Percentiles rank a stretch among this genome's conserved stretches.
These are phyloP conservation scores for Acromyrmex charruanus DNA, from an alignment of 1,140 invertebrate genomes.

Conservation along the genomic window DNA sequence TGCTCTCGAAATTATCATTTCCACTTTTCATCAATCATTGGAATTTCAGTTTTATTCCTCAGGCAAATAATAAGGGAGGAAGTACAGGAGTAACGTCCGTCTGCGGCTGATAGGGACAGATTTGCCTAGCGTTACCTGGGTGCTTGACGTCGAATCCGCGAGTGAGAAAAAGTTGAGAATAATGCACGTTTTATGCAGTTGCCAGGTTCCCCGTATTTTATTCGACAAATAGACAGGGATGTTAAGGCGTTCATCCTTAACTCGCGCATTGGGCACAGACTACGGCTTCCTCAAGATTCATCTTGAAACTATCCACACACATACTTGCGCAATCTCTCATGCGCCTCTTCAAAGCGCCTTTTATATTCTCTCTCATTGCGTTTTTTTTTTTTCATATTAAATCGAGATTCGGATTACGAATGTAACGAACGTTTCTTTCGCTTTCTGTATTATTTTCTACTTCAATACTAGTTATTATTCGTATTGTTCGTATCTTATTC, in stretches of 20 bases:
- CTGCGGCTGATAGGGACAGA: slow-evolving; percentile 74
- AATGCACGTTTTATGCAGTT: slow-evolving; percentile 73
- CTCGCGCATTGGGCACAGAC: neutral
- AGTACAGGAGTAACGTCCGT: slow-evolving; percentile 47
- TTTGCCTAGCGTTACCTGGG: slow-evolving; percentile 67
- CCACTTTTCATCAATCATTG: slow-evolving; percentile 28
- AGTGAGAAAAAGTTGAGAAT: slow-evolving; percentile 72
- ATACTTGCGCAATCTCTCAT: neutral
- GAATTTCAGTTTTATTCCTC: slow-evolving; percentile 47
- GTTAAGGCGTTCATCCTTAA: slow-evolving; percentile 19
- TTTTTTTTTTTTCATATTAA: slow-evolving; percentile 30
- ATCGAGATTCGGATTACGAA: slow-evolving; percentile 34
- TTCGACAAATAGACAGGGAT: slow-evolving; percentile 71
- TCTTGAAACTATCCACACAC: neutral
- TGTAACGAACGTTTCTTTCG: slow-evolving; percentile 14
- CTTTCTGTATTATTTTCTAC: neutral
- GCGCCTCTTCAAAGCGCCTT: neutral
- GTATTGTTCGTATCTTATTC: neutral
- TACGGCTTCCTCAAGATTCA: slow-evolving; percentile 12
- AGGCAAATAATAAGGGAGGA: neutral
- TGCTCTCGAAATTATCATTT: slow-evolving; percentile 1
- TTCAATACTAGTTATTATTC: neutral
- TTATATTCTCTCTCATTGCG: neutral
- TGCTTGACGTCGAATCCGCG: slow-evolving; percentile 41
- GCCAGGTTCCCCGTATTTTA: slow-evolving; percentile 67